Conservation (phyloP, 2,888 invertebrate species). For the Sturmia bella region DNA sequence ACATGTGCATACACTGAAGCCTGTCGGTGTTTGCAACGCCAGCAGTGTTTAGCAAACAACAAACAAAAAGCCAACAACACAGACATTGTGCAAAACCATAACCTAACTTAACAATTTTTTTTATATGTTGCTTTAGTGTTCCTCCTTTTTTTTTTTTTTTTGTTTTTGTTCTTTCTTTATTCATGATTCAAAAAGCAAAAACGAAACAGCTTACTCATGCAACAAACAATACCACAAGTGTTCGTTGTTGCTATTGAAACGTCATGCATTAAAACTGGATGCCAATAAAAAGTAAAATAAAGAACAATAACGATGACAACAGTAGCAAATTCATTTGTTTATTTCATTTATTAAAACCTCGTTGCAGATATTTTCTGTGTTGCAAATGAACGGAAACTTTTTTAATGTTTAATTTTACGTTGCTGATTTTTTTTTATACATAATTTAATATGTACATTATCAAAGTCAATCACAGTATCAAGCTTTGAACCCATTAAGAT, state of each 20-base stretch:
- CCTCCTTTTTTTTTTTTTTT: conserved; percentile 6
- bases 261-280: conserved; percentile 51
- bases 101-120: conserved; percentile 69
- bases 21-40: conserved; percentile 7
- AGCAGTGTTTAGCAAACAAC: conserved; percentile 38
- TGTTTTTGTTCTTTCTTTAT: background rate
- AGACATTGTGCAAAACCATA: conserved; percentile 65
- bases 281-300: background rate
- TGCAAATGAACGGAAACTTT: background rate
- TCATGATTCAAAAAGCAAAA: conserved; percentile 1
- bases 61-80: conserved; percentile 1
- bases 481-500: background rate
- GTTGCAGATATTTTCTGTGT: conserved; percentile 35
- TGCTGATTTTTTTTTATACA: background rate
- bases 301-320: conserved; percentile 5
- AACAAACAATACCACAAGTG: conserved; percentile 44
- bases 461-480: background rate
- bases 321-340: conserved; percentile 39
- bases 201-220: background rate
- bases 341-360: conserved; percentile 54
- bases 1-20: background rate
- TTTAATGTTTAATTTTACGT: background rate
- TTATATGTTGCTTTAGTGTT: conserved; percentile 10
- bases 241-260: conserved; percentile 49
- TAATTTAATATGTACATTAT: background rate